A percentile compares a stretch with the other conserved stretches of the same genome.
phyloP scores from a whole-genome alignment of 2,797 vertebrate genomes.

The Lepilemur septentrionalis region DNA sequence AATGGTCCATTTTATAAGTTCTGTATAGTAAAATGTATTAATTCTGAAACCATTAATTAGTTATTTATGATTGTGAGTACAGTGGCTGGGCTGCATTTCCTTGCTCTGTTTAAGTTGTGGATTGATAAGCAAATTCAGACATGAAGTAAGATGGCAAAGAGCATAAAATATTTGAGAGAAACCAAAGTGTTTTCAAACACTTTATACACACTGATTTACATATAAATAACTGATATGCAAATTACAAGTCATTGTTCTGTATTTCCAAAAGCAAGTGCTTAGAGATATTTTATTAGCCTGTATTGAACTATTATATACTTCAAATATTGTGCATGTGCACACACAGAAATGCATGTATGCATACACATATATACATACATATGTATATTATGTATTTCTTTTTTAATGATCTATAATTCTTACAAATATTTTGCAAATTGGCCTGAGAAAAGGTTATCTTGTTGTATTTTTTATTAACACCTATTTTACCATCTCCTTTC shows the following conservation, averaged over 20 bases:
- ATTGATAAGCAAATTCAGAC: conserved; percentile 43
- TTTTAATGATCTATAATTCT: conserved; percentile 25
- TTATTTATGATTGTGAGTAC: conserved; percentile 20
- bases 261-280: conserved; percentile 34
- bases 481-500: background rate
- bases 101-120: background rate
- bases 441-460: background rate
- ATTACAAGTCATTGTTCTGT: conserved; percentile 14
- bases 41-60: conserved; percentile 14
- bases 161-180: conserved; percentile 34
- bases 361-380: background rate
- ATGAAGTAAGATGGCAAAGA: conserved; percentile 16
- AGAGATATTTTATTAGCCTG: conserved; percentile 22
- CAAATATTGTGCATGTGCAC: background rate
- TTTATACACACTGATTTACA: conserved; percentile 54
- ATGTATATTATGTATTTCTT: background rate
- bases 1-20: conserved; percentile 23
- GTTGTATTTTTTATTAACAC: background rate
- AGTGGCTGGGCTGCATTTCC: background rate
- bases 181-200: conserved; percentile 40
- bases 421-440: background rate
- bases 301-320: background rate
- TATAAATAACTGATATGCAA: conserved; percentile 49
- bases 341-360: background rate
- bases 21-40: conserved; percentile 7